These are phyloP conservation scores for Cataglyphis cursor DNA, from an alignment of 2,888 invertebrate species.

Conservation along the genomic window DNA sequence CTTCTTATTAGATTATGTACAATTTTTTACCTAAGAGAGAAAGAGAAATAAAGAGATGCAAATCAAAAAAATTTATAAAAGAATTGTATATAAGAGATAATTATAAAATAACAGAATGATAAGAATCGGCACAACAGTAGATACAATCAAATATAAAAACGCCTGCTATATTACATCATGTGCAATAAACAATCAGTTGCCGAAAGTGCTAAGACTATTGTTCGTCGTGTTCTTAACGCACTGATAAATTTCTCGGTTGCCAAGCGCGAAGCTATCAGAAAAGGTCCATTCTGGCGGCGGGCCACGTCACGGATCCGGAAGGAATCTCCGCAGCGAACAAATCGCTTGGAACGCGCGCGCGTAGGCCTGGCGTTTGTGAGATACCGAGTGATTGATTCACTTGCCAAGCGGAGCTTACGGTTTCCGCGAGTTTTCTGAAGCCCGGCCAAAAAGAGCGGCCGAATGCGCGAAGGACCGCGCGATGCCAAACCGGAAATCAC, in stretches of 20 bases:
- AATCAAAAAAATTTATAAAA: neutral
- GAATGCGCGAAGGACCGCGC: slow-evolving; percentile 73
- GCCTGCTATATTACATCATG: neutral
- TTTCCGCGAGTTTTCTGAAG: slow-evolving; percentile 82
- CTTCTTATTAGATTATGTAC: neutral
- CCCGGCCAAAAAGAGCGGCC: slow-evolving; percentile 77
- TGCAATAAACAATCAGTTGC: slow-evolving; percentile 1
- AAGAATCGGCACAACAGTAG: neutral
- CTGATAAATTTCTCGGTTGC: slow-evolving; percentile 36
- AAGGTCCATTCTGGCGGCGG: slow-evolving; percentile 76
- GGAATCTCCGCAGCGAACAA: slow-evolving; percentile 80
- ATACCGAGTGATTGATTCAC: slow-evolving; percentile 83
- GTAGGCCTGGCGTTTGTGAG: slow-evolving; percentile 71
- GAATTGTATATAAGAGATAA: no score
- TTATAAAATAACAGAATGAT: neutral
- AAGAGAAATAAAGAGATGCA: neutral
- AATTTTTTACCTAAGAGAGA: neutral
- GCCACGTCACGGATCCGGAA: slow-evolving; percentile 77
- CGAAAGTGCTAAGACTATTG: slow-evolving; percentile 29
- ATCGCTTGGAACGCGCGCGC: slow-evolving; percentile 63
- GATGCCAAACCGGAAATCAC: slow-evolving; percentile 82
- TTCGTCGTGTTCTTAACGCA: slow-evolving; percentile 34
- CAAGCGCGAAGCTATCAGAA: slow-evolving; percentile 35
- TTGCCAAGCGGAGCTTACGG: slow-evolving; percentile 79
- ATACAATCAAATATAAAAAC: neutral